Conservation (phyloP, 2,888 invertebrate species). For the Pachycephus smyrnensis region DNA sequence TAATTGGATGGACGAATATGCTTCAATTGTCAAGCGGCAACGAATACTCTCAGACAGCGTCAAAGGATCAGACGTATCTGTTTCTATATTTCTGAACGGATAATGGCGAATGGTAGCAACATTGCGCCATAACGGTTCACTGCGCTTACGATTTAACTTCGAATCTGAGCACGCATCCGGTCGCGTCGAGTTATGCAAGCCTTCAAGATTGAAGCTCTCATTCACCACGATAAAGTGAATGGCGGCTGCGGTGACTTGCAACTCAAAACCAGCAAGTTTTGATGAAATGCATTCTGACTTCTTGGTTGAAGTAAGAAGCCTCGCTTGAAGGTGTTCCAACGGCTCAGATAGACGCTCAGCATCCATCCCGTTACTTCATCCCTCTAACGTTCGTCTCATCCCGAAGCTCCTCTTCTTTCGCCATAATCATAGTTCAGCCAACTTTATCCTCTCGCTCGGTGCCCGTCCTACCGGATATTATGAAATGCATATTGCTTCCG, state of each 20-base stretch:
- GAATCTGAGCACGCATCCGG: no score
- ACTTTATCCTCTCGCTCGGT: slow-evolving; percentile 35
- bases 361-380: slow-evolving; percentile 14
- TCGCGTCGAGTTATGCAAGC: slow-evolving; percentile 16
- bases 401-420: slow-evolving; percentile 13
- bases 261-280: slow-evolving; percentile 47
- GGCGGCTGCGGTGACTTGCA: slow-evolving; percentile 14
- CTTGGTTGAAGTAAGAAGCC: slow-evolving; percentile 24
- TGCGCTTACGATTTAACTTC: no score
- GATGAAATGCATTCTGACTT: slow-evolving; percentile 47
- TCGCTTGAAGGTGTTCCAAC: slow-evolving; percentile 25
- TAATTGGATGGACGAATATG: no score
- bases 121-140: no score
- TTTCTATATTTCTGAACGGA: no score
- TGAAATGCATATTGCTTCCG: slow-evolving; percentile 44
- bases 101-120: no score
- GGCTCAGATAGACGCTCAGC: neutral
- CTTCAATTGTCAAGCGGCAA: no score
- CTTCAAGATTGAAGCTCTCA: slow-evolving; percentile 30
- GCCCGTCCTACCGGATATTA: slow-evolving; percentile 31
- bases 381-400: slow-evolving; percentile 17
- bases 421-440: slow-evolving; percentile 45
- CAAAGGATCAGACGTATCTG: no score
- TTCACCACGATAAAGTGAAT: slow-evolving; percentile 30
- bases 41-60: no score